Evolutionary conservation across 2,888 invertebrate species (phyloP).

Genomic region (Actias luna): DNA sequence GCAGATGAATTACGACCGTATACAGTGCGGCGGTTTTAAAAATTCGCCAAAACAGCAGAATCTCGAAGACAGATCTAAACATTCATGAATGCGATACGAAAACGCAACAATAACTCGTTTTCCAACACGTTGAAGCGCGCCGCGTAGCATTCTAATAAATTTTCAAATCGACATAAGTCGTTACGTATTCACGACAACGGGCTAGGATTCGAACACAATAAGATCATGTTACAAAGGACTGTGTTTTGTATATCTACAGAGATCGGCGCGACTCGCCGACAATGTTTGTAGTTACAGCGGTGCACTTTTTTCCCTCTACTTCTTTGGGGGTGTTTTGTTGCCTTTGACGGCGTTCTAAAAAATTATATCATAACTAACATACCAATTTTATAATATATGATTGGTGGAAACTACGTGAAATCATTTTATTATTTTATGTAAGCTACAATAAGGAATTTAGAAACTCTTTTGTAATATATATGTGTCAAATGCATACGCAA

Average conservation of each 20-base stretch:
- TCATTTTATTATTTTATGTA: too few species aligned
- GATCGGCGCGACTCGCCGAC: conserved; percentile 45
- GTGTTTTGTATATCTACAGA: conserved; percentile 72
- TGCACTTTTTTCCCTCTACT: conserved; percentile 51
- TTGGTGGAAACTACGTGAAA: too few species aligned
- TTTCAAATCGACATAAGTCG: conserved; percentile 76
- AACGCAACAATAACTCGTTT: conserved; percentile 61
- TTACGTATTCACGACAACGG: conserved; percentile 65
- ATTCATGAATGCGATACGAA: conserved; percentile 53
- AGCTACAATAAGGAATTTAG: too few species aligned
- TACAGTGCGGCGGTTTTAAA: not conserved
- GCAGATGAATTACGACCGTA: too few species aligned
- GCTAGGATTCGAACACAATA: conserved; percentile 69
- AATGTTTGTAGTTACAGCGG: conserved; percentile 49
- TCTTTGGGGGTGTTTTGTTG: conserved; percentile 38
- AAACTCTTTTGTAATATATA: too few species aligned
- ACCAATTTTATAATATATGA: too few species aligned
- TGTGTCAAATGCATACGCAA: too few species aligned
- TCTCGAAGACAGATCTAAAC: conserved; percentile 17
- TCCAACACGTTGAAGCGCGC: conserved; percentile 41
- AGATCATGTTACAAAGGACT: conserved; percentile 77
- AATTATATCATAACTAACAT: too few species aligned
- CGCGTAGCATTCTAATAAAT: conserved; percentile 79
- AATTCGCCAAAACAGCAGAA: not conserved
- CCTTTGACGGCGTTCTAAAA: conserved; percentile 41